Base-by-base conservation (phyloP, 2,797 vertebrate genomes). In the Sphenopsis melanotis region DNA sequence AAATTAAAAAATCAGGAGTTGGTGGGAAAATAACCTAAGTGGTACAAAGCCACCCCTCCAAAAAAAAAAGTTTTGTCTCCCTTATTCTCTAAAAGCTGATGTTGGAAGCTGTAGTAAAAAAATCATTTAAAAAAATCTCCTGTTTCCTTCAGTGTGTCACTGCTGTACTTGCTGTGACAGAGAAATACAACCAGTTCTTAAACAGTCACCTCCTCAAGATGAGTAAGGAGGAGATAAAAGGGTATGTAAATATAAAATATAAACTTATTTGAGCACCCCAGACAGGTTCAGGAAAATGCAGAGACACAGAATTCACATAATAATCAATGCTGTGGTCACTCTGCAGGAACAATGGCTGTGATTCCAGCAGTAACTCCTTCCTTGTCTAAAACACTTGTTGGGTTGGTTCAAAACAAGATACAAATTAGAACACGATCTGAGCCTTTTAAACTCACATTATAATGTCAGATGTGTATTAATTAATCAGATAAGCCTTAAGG, bases 1-100 rank as follows among this genome's bases (percentile, higher is more conserved):
- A 86, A 83, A 80, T 89, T 78, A 60, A 27, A 86, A 86, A 87
- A 91, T 61, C 14, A 22, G 30, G 57, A 71, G 46, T 4, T 78
- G 53, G 90, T 86, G 61, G 64, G 46, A 86, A 91, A 91, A 88
- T 66, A 83, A 37, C 6, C 1, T 57, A 47, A 75, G 21, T 36
- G 30, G 26, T 66, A 84, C 10, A 59, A 87, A 59, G 7, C 0
- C 0, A 1, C 52, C n/a, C 4, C 47, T 15, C 7, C 4, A 3
- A 13, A 16, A 44, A 59, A 41, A 57, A 41, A 50, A 61, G 15
- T 18, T 87, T 52, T 74, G 8, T 50, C 23, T 82, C 19, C 21
- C 7, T 72, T 84, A 14, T 32, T 74, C 21, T 30, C 72, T 52
- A 57, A 78, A 89, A 46, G 10, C 30, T 63, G 15, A 64, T 2